These are phyloP conservation scores for Aurelia sp. DNA, from an alignment of 30 jellyfish, hydroid and myxozoan species.

Conservation along the genomic window DNA sequence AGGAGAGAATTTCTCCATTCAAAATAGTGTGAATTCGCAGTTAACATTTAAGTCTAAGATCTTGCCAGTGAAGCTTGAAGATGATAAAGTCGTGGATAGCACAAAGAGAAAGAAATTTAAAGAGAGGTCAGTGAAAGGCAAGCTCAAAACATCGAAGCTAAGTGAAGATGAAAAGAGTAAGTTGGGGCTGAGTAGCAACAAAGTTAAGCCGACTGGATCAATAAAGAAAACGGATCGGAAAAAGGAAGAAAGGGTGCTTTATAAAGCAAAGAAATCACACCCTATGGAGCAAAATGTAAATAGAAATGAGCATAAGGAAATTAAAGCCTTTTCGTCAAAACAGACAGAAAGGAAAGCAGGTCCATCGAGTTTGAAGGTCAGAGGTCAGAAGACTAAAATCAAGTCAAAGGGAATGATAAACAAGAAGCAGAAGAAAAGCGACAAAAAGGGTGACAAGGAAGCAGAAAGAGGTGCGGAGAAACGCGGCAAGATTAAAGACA, in stretches of 20 bases:
- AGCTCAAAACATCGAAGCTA: not conserved
- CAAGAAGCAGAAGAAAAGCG: too few relatives aligned
- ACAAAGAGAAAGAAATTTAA: not conserved
- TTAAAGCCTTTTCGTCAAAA: not conserved
- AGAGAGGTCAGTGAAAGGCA: not conserved
- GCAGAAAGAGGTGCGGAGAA: not conserved
- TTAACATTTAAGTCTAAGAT: conserved; percentile 56
- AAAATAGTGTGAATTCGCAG: conserved; percentile 57
- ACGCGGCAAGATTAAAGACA: conserved; percentile 10
- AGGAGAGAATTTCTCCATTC: conserved; percentile 49
- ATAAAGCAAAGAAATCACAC: not conserved
- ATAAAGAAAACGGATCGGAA: not conserved
- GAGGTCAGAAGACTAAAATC: too few relatives aligned
- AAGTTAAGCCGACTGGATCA: not conserved
- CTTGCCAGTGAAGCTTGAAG: conserved; percentile 8
- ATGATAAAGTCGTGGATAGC: not conserved
- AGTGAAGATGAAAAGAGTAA: not conserved
- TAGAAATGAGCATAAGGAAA: too few relatives aligned
- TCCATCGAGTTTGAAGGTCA: too few relatives aligned
- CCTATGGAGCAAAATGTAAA: too few relatives aligned
- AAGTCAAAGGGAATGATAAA: too few relatives aligned
- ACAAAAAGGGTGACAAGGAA: not conserved
- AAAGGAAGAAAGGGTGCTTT: not conserved
- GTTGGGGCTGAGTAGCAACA: not conserved
- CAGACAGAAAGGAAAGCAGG: not conserved